Conservation (phyloP, 2,797 vertebrate species). For the Lepilemur ruficaudatus region DNA sequence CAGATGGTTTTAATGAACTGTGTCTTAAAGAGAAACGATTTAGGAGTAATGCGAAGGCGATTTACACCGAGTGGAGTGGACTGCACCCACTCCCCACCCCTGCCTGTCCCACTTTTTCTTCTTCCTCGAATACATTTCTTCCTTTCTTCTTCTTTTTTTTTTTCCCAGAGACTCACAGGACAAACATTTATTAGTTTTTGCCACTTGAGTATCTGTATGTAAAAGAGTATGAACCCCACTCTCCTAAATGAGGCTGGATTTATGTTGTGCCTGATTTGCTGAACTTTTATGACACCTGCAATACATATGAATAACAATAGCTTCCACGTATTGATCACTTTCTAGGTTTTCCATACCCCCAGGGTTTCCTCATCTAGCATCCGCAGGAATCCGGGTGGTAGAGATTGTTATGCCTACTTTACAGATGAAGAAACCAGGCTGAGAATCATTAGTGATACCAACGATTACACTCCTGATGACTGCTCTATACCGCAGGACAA, state of each 20-base stretch:
- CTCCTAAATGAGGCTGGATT: not conserved
- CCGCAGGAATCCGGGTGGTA: not conserved
- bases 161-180: not conserved
- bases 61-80: not conserved
- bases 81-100: rapidly evolving
- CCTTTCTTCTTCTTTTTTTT: not conserved
- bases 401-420: not conserved
- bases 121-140: rapidly evolving
- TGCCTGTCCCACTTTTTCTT: rapidly evolving
- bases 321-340: not conserved
- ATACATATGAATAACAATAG: not conserved
- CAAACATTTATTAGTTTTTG: not conserved
- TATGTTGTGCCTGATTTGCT: not conserved
- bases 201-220: not conserved
- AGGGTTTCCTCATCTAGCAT: not conserved
- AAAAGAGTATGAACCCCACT: not conserved
- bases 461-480: not conserved
- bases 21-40: conserved; percentile 48
- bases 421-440: not conserved
- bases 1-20: conserved; percentile 68
- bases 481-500: not conserved
- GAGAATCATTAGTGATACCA: not conserved
- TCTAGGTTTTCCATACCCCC: rapidly evolving
- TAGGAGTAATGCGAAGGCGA: not conserved
- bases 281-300: not conserved